Evolutionary conservation across 2,888 invertebrate species (phyloP).

Genomic region (Andricus curvator): DNA sequence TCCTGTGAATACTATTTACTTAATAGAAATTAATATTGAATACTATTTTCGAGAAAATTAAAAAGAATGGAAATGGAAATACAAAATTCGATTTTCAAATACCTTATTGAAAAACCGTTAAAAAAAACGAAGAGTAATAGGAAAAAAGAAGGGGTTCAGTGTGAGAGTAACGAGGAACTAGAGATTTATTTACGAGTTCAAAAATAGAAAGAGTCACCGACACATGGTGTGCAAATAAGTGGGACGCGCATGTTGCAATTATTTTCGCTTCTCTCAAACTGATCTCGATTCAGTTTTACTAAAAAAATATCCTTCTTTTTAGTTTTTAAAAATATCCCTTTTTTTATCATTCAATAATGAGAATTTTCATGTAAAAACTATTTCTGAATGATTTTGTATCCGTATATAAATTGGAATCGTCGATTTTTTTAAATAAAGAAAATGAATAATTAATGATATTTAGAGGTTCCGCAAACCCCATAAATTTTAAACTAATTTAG

Average conservation of each 20-base stretch:
- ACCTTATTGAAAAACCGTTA: background rate
- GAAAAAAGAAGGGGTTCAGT: conserved; percentile 54
- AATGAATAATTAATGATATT: no score
- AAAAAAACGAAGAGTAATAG: conserved; percentile 19
- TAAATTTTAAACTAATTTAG: no score
- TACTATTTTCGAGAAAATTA: no score
- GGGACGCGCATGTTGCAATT: conserved; percentile 61
- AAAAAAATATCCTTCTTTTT: background rate
- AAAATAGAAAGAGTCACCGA: conserved; percentile 56
- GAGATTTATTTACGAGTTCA: conserved; percentile 56
- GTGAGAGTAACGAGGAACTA: conserved; percentile 57
- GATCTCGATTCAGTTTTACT: conserved; percentile 17
- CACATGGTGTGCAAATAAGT: conserved; percentile 57
- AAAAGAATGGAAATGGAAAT: no score
- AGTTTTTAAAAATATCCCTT: background rate
- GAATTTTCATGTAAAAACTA: no score
- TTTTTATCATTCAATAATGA: background rate
- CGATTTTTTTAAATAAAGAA: no score
- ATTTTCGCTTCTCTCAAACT: conserved; percentile 58
- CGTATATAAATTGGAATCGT: no score
- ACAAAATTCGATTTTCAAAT: background rate
- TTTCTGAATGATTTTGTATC: no score
- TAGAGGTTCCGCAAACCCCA: no score
- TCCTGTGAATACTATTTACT: no score
- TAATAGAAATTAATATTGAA: no score